Percentiles rank a stretch among this genome's conserved stretches.
Conservation (phyloP, 2,797 vertebrate species). For the Xenopus petersii region DNA sequence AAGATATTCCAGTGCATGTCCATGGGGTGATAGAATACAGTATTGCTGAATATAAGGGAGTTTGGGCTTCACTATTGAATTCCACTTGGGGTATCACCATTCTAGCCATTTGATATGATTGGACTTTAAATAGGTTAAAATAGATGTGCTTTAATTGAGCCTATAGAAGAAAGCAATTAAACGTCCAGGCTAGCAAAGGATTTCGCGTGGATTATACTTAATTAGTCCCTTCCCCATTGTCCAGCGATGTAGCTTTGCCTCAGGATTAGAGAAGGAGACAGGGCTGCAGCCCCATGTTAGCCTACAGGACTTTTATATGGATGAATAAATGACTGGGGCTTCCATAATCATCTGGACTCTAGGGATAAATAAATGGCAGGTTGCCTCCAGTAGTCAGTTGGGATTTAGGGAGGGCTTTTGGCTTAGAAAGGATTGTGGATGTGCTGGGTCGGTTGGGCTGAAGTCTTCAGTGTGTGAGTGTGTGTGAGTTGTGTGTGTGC, state of each 20-base stretch:
- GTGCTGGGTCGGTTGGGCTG: conserved; percentile 57
- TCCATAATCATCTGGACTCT: conserved; percentile 28
- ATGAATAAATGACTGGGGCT: conserved; percentile 24
- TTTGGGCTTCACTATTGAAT: no score
- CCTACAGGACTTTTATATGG: conserved; percentile 7
- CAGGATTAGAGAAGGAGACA: conserved; percentile 25
- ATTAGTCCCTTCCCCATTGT: conserved; percentile 36
- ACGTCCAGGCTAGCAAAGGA: background rate
- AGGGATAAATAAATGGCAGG: conserved; percentile 42
- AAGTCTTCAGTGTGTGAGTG: conserved; percentile 9
- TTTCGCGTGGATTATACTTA: conserved; percentile 26
- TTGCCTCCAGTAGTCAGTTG: conserved; percentile 46
- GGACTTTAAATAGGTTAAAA: no score
- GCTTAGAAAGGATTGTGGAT: conserved; percentile 56
- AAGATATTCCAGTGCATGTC: no score
- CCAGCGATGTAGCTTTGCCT: conserved; percentile 17
- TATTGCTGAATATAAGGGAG: no score
- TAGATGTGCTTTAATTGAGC: no score
- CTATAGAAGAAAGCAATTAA: background rate
- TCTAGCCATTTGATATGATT: no score
- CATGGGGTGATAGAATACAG: no score
- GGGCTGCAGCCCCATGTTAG: conserved; percentile 15
- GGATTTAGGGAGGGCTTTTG: conserved; percentile 35
- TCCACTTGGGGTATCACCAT: no score
- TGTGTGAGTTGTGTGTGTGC: background rate